Conservation (phyloP, 2,888 invertebrate species). For the Caenorhabditis sp. region DNA sequence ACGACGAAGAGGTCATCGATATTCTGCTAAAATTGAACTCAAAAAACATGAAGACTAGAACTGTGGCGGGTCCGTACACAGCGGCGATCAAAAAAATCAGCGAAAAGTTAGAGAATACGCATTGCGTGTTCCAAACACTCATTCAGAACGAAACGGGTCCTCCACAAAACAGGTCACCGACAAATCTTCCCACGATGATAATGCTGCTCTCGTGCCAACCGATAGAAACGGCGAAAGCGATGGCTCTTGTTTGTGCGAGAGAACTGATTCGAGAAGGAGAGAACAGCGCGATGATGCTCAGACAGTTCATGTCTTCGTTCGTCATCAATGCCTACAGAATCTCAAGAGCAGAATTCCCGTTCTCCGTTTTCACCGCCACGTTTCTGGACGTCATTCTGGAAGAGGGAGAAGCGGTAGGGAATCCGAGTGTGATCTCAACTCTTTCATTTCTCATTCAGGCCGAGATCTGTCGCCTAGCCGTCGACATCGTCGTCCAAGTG, state of each 20-base stretch:
- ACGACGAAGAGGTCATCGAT: conserved; percentile 45
- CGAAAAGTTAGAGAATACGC: conserved; percentile 9
- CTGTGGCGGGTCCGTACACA: conserved; percentile 27
- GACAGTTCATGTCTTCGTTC: conserved; percentile 33
- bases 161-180: conserved; percentile 32
- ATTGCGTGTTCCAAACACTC: conserved; percentile 26
- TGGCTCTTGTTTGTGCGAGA: conserved; percentile 31
- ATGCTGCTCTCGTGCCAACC: conserved; percentile 38
- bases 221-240: conserved; percentile 23
- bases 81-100: conserved; percentile 15
- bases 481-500: conserved; percentile 32
- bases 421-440: too few species aligned
- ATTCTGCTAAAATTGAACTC: conserved; percentile 48
- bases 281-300: conserved; percentile 17
- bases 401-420: conserved; percentile 8
- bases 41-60: conserved; percentile 51
- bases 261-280: conserved; percentile 37
- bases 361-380: conserved; percentile 33
- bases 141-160: conserved; percentile 39
- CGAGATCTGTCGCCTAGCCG: conserved; percentile 12
- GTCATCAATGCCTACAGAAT: too few species aligned
- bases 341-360: too few species aligned
- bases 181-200: conserved; percentile 35
- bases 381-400: conserved; percentile 4
- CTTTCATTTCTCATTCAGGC: too few species aligned